Evolutionary conservation across 2,888 invertebrate species (phyloP).

Genomic region (Cybosia mesomella): DNA sequence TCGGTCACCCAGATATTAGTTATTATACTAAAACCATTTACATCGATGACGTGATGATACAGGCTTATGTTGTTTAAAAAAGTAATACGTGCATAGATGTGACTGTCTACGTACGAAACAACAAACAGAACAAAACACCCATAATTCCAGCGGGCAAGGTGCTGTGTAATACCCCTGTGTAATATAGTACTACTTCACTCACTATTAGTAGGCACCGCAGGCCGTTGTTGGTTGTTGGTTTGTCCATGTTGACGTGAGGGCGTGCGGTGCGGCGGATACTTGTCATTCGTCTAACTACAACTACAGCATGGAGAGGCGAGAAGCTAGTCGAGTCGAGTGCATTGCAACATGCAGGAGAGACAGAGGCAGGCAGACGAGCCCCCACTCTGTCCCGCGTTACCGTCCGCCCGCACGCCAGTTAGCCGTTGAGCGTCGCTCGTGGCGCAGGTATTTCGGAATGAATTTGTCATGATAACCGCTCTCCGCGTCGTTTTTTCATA

Average conservation of each 20-base stretch:
- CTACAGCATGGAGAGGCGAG: conserved; percentile 33
- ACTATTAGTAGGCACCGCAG: conserved; percentile 11
- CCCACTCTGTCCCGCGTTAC: conserved; percentile 75
- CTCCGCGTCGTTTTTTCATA: conserved; percentile 64
- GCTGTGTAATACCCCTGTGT: conserved; percentile 27
- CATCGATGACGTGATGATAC: conserved; percentile 18
- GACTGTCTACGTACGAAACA: conserved; percentile 39
- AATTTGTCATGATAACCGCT: conserved; percentile 61
- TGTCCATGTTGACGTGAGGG: conserved; percentile 60
- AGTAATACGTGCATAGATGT: conserved; percentile 16
- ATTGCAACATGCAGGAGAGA: conserved; percentile 82
- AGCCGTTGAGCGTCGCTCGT: conserved; percentile 83
- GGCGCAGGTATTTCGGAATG: conserved; percentile 77
- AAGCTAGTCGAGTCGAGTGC: conserved; percentile 74
- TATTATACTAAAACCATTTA: conserved; percentile 12
- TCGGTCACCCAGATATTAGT: no score
- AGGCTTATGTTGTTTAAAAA: conserved; percentile 22
- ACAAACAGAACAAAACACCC: conserved; percentile 55
- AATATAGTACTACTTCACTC: conserved; percentile 1
- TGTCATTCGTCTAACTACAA: conserved; percentile 60
- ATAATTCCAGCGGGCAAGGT: conserved; percentile 39
- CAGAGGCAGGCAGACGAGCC: conserved; percentile 74
- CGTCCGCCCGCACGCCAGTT: conserved; percentile 76
- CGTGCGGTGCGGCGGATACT: conserved; percentile 48
- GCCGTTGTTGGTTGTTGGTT: conserved; percentile 44